Conservation (phyloP, 37 sponge, comb jelly and placozoan genomes). For the Ianthella basta region DNA sequence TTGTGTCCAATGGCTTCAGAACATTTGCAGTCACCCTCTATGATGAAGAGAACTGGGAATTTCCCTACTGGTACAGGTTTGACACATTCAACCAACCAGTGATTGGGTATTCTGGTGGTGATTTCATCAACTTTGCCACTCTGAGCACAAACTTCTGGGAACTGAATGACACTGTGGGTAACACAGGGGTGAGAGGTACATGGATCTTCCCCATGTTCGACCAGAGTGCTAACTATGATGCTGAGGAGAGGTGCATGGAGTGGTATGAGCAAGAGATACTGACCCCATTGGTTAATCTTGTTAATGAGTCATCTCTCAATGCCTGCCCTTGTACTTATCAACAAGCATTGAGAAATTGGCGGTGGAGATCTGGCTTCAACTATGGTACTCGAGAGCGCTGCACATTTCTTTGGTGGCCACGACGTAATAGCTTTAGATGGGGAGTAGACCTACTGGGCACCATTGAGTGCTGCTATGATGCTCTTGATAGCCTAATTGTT, state of each 20-base stretch:
- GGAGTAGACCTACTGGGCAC: conserved; percentile 15
- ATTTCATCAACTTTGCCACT: conserved; percentile 26
- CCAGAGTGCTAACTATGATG: neutral
- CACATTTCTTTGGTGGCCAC: conserved; percentile 32
- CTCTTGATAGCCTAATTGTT: conserved; percentile 37
- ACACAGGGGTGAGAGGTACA: conserved; percentile 37
- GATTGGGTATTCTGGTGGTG: conserved; percentile 54
- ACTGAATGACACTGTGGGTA: conserved; percentile 38
- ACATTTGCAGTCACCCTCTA: neutral
- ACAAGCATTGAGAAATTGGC: conserved; percentile 59
- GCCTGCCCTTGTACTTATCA: conserved; percentile 52
- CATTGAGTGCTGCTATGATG: conserved; percentile 71
- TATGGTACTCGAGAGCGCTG: conserved; percentile 46
- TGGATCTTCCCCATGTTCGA: conserved; percentile 45
- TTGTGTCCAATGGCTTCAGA: neutral
- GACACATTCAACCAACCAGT: conserved; percentile 6
- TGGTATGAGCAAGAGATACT: conserved; percentile 29
- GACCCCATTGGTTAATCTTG: neutral
- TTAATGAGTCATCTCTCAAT: neutral
- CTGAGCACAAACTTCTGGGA: neutral
- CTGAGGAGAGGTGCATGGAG: conserved; percentile 33
- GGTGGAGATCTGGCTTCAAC: conserved; percentile 32
- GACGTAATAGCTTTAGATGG: neutral
- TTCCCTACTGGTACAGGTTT: conserved; percentile 10
- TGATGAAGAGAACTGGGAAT: conserved; percentile 17